Evolutionary conservation across 2,888 invertebrate species (phyloP).

Genomic region (Erynnis tages): DNA sequence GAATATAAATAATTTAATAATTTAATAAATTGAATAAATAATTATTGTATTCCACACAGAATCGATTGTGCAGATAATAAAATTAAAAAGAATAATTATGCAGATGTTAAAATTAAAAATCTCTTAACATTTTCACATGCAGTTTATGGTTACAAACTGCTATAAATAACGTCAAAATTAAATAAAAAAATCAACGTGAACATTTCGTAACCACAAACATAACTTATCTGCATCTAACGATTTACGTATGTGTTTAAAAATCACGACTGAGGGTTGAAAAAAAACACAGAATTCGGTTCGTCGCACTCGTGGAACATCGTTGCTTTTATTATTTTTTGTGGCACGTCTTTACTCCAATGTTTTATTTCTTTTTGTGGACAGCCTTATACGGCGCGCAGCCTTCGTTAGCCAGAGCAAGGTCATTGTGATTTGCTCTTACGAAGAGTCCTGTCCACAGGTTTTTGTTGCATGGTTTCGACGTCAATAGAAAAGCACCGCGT

Average conservation of each 20-base stretch:
- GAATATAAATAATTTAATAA: too few relatives aligned
- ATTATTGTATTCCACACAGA: too few relatives aligned
- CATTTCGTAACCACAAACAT: constrained; percentile 1
- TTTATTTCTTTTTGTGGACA: constrained; percentile 61
- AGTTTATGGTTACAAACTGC: not conserved
- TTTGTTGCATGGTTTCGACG: constrained; percentile 32
- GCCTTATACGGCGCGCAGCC: constrained; percentile 69
- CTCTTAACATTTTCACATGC: not conserved
- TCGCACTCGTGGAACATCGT: constrained; percentile 55
- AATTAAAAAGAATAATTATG: too few relatives aligned
- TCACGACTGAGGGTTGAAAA: constrained; percentile 32
- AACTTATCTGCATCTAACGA: constrained; percentile 24
- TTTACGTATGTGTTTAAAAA: constrained; percentile 28
- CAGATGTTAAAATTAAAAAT: too few relatives aligned
- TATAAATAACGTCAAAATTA: not conserved
- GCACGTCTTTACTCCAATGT: constrained; percentile 64
- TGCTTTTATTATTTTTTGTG: constrained; percentile 65
- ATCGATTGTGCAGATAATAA: too few relatives aligned
- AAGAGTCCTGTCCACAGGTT: constrained; percentile 41
- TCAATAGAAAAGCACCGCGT: constrained; percentile 29
- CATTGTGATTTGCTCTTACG: constrained; percentile 54
- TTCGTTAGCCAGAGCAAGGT: constrained; percentile 77
- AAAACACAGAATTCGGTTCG: constrained; percentile 44
- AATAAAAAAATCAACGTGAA: constrained; percentile 27
- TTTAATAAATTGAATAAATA: too few relatives aligned